These are phyloP conservation scores for Geococcyx californianus DNA, from an alignment of 2,113 vertebrate species.

Conservation along the genomic window DNA sequence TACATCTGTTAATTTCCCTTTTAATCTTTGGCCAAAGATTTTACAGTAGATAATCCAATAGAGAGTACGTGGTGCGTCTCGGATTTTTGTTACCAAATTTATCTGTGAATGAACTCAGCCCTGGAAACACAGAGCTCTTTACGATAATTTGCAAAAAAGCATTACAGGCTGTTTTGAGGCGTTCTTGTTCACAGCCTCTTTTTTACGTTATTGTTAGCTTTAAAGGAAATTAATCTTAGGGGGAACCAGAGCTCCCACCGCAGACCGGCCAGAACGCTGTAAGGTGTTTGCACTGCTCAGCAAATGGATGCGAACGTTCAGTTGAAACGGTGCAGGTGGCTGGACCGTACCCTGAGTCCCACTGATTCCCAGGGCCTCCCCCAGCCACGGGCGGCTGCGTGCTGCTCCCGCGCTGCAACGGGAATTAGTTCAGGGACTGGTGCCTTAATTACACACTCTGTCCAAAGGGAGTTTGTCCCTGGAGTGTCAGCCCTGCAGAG, in stretches of 20 bases:
- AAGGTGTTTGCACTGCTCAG: not conserved
- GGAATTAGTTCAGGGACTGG: not conserved
- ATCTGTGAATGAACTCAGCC: not conserved
- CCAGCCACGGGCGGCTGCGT: not conserved
- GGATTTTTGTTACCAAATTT: not conserved
- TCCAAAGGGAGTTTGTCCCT: not conserved
- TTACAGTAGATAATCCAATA: not conserved
- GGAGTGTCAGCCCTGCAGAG: not conserved
- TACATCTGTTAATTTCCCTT: not conserved
- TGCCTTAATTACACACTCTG: not conserved
- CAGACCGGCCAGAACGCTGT: not conserved
- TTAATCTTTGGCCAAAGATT: not conserved
- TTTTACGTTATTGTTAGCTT: not conserved
- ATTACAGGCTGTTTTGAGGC: not conserved
- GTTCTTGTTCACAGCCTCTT: not conserved
- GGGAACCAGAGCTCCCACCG: not conserved
- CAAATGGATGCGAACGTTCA: not conserved
- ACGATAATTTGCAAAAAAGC: not conserved
- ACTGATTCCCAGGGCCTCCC: not conserved
- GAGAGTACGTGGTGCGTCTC: not conserved
- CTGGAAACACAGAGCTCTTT: not conserved
- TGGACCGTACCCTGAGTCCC: not conserved
- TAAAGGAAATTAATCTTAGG: conserved; percentile 15
- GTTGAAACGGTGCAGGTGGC: not conserved
- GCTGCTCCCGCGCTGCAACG: not conserved